Base-by-base conservation (phyloP, 2,113 vertebrate genomes). In the Odocoileus virginianus region DNA sequence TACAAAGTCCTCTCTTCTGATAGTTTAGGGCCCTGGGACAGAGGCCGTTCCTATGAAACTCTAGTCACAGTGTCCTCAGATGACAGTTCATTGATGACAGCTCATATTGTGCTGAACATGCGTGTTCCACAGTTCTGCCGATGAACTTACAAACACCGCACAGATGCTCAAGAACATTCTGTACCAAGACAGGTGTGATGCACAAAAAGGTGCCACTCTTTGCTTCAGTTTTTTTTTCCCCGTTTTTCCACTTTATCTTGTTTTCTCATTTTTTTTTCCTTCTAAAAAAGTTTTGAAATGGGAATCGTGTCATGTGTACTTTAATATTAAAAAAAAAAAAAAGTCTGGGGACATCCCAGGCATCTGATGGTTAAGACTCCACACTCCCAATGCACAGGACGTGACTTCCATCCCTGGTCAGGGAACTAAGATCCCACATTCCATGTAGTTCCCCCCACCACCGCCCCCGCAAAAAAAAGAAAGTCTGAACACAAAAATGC, bases 141-240 rank as follows among this genome's bases (percentile, higher is more conserved):
- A 1, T 0, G 6, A 7, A 6, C 58, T 36, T 5, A 52, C 78
- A 52, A 52, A 52, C 17, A 30, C 25, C 2, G 1, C 8, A 10
- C 45, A 9, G 61, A 13, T 7, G 78, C 19, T 3, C 6, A 11
- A 21, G 27, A 45, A 7, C 45, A 2, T 2, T 19, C 43, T 7
- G 12, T 6, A 43, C 19, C 13, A 5, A 1, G 30, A 9, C 16
- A 36, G 45, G n/a, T 1, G 2, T 0, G 25, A 16, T 0, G 7
- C 4, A 30, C 7, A 0, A 1, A 0, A 1, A n/a, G 43, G 4
- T 43, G 12, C 33, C 17, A 1, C 0, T 16, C 30, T 15, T 6
- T 9, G 60, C 45, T 61, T 11, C 7, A 1, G 40, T 40, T 17
- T 27, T 27, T 27, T 28, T 21, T 55, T 23, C 54, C 19, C 54